Evolutionary conservation across 2,113 vertebrate genomes (phyloP).

Genomic region (Pseudois nayaur): DNA sequence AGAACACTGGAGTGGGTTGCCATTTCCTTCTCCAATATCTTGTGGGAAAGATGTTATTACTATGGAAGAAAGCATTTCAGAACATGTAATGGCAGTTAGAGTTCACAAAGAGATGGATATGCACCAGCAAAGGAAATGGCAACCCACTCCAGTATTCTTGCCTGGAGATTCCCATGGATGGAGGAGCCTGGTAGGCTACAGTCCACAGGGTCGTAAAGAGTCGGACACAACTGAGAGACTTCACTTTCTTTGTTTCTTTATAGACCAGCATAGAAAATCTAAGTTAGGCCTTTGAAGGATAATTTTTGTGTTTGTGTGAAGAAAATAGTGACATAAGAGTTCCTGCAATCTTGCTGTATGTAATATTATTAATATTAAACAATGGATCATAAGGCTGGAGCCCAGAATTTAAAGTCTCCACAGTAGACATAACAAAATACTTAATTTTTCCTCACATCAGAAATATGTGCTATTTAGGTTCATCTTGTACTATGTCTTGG

Average conservation of each 20-base stretch:
- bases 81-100: neutral
- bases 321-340: neutral
- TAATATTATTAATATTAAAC: neutral
- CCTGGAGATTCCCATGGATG: too few species aligned
- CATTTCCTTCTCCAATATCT: neutral
- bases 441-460: neutral
- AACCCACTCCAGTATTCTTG: too few species aligned
- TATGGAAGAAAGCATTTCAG: neutral
- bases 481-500: neutral
- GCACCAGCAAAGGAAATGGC: neutral
- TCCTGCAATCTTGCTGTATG: neutral
- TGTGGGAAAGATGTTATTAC: neutral
- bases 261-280: neutral
- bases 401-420: neutral
- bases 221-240: rapidly evolving
- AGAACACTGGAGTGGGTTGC: too few species aligned
- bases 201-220: too few species aligned
- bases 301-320: neutral
- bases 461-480: neutral
- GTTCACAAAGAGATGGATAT: neutral
- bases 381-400: neutral
- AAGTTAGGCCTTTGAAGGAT: neutral
- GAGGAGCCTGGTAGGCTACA: too few species aligned
- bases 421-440: neutral
- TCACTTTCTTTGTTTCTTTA: neutral